These are phyloP conservation scores for Pygmarrhopalites habei DNA, from an alignment of 1,140 invertebrate species.

Conservation along the genomic window DNA sequence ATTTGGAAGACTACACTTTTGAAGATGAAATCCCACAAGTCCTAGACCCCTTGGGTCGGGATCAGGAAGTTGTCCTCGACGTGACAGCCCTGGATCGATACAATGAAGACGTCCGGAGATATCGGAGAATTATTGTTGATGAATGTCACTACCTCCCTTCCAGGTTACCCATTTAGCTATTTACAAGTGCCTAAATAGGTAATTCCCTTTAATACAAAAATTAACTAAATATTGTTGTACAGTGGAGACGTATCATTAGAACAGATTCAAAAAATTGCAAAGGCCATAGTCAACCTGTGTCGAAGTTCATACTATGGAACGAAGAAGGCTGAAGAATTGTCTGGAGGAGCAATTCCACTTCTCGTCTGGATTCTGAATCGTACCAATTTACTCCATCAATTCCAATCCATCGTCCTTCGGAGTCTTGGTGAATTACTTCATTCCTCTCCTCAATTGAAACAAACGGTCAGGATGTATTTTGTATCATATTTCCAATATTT, in stretches of 20 bases:
- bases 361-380: slow-evolving; percentile 31
- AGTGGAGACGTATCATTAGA: no score
- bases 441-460: slow-evolving; percentile 17
- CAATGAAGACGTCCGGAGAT: slow-evolving; percentile 31
- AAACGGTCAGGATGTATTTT: no score
- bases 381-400: slow-evolving; percentile 3
- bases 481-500: no score
- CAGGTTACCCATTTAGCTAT: no score
- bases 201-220: no score
- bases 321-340: slow-evolving; percentile 19
- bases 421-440: slow-evolving; percentile 29
- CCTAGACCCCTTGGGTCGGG: neutral
- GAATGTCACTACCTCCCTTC: slow-evolving; percentile 26
- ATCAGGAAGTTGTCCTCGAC: slow-evolving; percentile 17
- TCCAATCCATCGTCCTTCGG: slow-evolving; percentile 20
- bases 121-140: slow-evolving; percentile 18
- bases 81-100: slow-evolving; percentile 33
- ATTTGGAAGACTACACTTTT: slow-evolving; percentile 31
- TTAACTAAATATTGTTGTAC: no score
- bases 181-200: no score
- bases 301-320: slow-evolving; percentile 29
- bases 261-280: neutral
- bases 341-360: slow-evolving; percentile 15
- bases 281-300: slow-evolving; percentile 6
- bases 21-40: slow-evolving; percentile 17